A percentile compares a stretch with the other conserved stretches of the same genome.
phyloP scores from a whole-genome alignment of 2,113 vertebrate genomes.

The Brienomyrus longianalis region DNA sequence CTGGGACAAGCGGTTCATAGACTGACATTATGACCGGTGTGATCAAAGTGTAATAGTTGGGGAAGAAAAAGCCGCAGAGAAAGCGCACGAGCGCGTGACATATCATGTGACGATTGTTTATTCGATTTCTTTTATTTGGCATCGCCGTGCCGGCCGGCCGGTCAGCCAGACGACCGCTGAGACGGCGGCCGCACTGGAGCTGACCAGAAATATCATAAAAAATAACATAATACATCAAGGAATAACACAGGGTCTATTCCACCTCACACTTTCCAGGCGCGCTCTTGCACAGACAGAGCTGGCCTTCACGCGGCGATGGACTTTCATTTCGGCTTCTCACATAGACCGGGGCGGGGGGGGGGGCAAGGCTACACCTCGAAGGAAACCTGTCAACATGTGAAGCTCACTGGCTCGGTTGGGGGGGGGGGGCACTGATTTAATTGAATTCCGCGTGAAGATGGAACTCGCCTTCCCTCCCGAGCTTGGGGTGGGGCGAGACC shows the following conservation, averaged over 20 bases:
- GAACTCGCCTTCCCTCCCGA: not conserved
- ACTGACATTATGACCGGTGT: constrained; percentile 12
- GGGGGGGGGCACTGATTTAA: not conserved
- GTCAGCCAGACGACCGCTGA: not conserved
- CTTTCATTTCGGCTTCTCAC: not conserved
- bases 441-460: not conserved
- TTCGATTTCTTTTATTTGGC: not conserved
- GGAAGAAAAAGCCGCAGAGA: not conserved
- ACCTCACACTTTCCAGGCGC: not conserved
- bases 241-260: not conserved
- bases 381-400: not conserved
- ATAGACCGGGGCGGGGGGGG: not conserved
- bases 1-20: constrained; percentile 7
- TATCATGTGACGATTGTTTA: constrained; percentile 10
- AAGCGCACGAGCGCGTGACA: not conserved
- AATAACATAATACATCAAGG: constrained; percentile 5
- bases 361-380: not conserved
- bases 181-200: not conserved
- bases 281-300: not conserved
- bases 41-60: constrained; percentile 3
- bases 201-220: constrained; percentile 6
- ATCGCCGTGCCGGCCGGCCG: not conserved
- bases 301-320: not conserved
- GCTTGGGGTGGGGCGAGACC: not conserved
- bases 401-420: no score